These are phyloP conservation scores for Dolichotis patagonum DNA, from an alignment of 2,113 vertebrate genomes.

Conservation along the genomic window DNA sequence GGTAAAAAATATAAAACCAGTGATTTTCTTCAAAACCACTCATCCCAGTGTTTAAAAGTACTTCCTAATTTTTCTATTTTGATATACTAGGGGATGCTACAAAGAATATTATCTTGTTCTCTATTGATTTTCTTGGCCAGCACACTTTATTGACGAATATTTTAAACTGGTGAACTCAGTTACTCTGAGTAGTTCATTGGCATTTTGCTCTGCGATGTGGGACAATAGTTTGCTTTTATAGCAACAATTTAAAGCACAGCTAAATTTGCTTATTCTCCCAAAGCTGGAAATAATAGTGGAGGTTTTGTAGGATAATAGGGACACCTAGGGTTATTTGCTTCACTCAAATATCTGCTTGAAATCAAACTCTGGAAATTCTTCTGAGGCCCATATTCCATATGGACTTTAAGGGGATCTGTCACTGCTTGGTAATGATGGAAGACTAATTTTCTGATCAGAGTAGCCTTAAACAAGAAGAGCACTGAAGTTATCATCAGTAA, in stretches of 20 bases:
- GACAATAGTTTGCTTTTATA: background rate
- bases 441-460: background rate
- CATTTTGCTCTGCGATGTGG: background rate
- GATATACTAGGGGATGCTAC: background rate
- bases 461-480: background rate
- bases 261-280: background rate
- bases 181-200: background rate
- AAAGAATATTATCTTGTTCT: background rate
- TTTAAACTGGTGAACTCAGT: background rate
- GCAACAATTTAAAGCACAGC: background rate
- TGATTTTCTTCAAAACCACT: background rate
- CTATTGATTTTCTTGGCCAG: background rate
- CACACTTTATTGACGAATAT: background rate
- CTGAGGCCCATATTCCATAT: background rate
- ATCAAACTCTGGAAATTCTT: background rate
- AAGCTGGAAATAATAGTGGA: background rate
- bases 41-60: background rate
- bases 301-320: background rate
- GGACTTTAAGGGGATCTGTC: background rate
- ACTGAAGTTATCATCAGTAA: background rate
- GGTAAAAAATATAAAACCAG: background rate
- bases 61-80: background rate
- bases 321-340: background rate
- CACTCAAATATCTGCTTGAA: background rate
- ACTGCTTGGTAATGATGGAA: background rate